Conservation (phyloP, 2,797 vertebrate genomes). For the Acrossocheilus wenchowensis region DNA sequence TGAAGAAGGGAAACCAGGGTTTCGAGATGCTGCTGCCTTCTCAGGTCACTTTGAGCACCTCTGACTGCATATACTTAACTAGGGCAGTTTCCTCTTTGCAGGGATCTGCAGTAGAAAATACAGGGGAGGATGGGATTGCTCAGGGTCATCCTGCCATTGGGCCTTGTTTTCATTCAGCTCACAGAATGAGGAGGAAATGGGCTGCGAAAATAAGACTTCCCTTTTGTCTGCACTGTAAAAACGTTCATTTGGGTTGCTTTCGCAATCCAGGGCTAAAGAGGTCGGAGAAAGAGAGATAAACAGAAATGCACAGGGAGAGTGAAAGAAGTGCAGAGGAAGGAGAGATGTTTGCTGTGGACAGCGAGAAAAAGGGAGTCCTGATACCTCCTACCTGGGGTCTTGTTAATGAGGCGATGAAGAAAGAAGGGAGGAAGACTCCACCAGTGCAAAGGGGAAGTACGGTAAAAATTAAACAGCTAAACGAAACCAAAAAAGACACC, state of each 20-base stretch:
- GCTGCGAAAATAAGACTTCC: conserved; percentile 48
- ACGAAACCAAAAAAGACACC: conserved; percentile 16
- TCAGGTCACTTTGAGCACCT: conserved; percentile 71
- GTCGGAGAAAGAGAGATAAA: conserved; percentile 41
- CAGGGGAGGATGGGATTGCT: conserved; percentile 72
- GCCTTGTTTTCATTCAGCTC: conserved; percentile 57
- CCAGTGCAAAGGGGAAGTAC: conserved; percentile 36
- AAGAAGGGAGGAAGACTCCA: conserved; percentile 30
- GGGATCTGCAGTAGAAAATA: conserved; percentile 77
- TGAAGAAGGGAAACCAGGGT: conserved; percentile 52
- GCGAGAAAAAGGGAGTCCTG: conserved; percentile 33
- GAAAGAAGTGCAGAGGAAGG: conserved; percentile 33
- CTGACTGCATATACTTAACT: conserved; percentile 74
- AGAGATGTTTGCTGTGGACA: conserved; percentile 47
- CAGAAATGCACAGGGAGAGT: conserved; percentile 52
- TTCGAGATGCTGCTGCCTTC: conserved; percentile 52
- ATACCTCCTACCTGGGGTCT: conserved; percentile 40
- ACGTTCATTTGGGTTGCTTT: conserved; percentile 44
- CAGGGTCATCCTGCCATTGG: conserved; percentile 75
- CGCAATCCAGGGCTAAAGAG: conserved; percentile 51
- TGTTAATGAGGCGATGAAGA: conserved; percentile 37
- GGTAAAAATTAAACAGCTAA: conserved; percentile 20
- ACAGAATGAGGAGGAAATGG: conserved; percentile 54
- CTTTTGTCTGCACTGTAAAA: conserved; percentile 43
- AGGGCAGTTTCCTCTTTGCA: conserved; percentile 81